These are phyloP conservation scores for Papilio dardanus DNA, from an alignment of 1,140 invertebrate genomes.

Conservation along the genomic window DNA sequence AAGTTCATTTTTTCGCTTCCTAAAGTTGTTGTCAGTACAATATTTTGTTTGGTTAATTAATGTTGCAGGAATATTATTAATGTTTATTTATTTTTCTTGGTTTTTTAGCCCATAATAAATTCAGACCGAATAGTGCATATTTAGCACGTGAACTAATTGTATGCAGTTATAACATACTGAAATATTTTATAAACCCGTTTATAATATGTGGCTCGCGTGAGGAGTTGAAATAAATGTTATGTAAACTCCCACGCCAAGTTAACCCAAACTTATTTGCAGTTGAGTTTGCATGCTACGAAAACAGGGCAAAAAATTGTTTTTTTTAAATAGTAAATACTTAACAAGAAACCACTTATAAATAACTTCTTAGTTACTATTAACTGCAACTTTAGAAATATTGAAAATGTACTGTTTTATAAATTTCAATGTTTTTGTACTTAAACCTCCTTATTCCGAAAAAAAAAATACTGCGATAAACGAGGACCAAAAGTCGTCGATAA, in stretches of 20 bases:
- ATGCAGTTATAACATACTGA: not conserved
- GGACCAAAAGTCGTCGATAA: too few species aligned
- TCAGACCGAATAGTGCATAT: not conserved
- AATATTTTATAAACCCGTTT: not conserved
- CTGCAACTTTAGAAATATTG: too few species aligned
- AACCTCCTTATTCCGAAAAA: too few species aligned
- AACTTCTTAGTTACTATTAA: too few species aligned
- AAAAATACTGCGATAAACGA: too few species aligned
- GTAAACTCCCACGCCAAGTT: not conserved
- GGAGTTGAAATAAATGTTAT: not conserved
- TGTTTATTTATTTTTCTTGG: too few species aligned
- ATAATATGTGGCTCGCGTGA: not conserved
- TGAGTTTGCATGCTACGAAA: not conserved
- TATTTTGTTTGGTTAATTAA: conserved; percentile 2
- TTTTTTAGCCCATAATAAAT: not conserved
- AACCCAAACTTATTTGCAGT: not conserved
- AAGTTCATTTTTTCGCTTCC: not conserved
- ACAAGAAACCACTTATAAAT: too few species aligned
- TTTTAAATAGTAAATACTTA: too few species aligned
- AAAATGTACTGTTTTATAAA: too few species aligned
- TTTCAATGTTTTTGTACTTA: too few species aligned
- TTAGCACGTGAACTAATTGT: not conserved
- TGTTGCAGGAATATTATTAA: too few species aligned
- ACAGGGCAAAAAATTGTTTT: not conserved
- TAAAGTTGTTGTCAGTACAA: not conserved